These are phyloP conservation scores for Drosophila vallismaia DNA, from an alignment of 2,888 invertebrate genomes.

Conservation along the genomic window DNA sequence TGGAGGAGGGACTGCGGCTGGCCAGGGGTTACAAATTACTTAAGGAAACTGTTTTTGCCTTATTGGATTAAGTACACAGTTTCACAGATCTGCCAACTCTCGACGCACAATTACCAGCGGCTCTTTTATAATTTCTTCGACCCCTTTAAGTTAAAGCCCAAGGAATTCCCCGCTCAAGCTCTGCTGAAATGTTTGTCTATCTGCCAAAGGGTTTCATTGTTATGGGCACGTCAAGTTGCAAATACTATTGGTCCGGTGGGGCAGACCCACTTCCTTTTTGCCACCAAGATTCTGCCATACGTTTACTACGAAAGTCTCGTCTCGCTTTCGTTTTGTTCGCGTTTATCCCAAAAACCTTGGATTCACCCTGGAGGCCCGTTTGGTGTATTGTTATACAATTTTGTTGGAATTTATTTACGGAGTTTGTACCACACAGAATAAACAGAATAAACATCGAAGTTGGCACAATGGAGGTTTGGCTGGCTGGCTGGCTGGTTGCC, in stretches of 20 bases:
- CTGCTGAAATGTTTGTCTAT: conserved; percentile 30
- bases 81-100: conserved; percentile 51
- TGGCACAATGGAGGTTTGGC: conserved; percentile 57
- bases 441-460: conserved; percentile 77
- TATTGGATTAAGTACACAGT: conserved; percentile 70
- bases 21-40: conserved; percentile 71
- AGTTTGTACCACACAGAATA: conserved; percentile 76
- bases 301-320: conserved; percentile 13
- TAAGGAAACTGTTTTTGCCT: conserved; percentile 77
- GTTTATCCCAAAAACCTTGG: conserved; percentile 40
- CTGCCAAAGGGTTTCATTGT: conserved; percentile 44
- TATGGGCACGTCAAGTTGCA: conserved; percentile 55
- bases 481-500: conserved; percentile 1
- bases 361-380: conserved; percentile 70
- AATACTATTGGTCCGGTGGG: conserved; percentile 46
- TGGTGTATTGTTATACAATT: conserved; percentile 78
- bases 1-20: conserved; percentile 11
- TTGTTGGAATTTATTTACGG: conserved; percentile 79
- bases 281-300: conserved; percentile 5
- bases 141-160: conserved; percentile 25
- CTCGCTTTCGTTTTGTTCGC: conserved; percentile 20
- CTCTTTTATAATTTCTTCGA: conserved; percentile 73
- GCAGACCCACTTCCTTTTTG: neutral
- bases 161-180: neutral
- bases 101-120: conserved; percentile 76